Evolutionary conservation across 37 sponge, comb jelly and placozoan species (phyloP).

Genomic region (Oopsacas minuta): DNA sequence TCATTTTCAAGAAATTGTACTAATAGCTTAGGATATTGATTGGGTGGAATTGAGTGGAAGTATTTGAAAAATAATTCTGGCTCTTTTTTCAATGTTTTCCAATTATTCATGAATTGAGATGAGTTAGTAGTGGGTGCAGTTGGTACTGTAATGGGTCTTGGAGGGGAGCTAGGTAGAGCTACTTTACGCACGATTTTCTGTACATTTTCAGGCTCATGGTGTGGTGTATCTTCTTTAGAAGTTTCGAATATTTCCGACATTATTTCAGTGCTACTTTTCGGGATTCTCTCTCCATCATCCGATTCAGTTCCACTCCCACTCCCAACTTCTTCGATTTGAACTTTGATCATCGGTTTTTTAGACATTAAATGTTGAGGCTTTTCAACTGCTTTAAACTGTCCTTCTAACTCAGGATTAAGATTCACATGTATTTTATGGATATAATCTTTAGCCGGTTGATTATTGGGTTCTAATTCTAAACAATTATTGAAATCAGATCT

Average conservation of each 20-base stretch:
- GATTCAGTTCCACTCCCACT: background rate
- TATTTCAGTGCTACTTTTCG: background rate
- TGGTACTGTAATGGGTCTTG: background rate
- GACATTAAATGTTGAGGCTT: constrained; percentile 8
- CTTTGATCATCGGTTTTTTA: constrained; percentile 23
- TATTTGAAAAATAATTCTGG: constrained; percentile 25
- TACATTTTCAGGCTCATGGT: background rate
- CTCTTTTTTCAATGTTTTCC: constrained; percentile 20
- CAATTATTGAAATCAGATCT: constrained; percentile 8
- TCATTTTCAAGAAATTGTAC: constrained; percentile 28
- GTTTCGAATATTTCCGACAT: background rate
- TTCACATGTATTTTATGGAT: constrained; percentile 17
- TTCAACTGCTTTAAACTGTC: background rate
- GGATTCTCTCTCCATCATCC: background rate
- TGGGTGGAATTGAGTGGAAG: constrained; percentile 25
- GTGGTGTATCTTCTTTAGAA: background rate
- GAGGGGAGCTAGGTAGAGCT: background rate
- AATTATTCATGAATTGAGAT: constrained; percentile 20
- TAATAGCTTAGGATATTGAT: constrained; percentile 29
- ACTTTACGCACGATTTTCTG: background rate
- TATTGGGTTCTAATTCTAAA: constrained; percentile 26
- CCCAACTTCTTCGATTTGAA: constrained; percentile 14
- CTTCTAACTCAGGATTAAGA: constrained; percentile 6
- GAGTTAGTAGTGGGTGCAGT: constrained; percentile 16
- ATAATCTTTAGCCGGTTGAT: constrained; percentile 15